Conservation (phyloP, 2,113 vertebrate genomes). For the Silurus asotus region DNA sequence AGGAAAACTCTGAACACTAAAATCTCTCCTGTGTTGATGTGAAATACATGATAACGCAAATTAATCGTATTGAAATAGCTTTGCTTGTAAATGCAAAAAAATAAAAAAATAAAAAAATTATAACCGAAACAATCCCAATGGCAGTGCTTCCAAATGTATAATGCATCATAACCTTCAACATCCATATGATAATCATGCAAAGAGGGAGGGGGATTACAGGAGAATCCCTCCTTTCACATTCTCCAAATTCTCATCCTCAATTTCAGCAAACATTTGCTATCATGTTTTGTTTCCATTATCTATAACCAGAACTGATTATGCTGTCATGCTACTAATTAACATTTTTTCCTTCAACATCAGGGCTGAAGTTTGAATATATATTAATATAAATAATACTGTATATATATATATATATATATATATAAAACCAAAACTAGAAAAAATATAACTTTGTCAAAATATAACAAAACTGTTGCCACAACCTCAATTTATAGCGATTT, state of each 20-base stretch:
- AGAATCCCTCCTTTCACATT: not conserved
- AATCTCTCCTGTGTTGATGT: not conserved
- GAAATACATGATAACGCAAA: not conserved
- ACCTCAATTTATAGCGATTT: not conserved
- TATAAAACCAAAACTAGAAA: too few species aligned
- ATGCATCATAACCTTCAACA: not conserved
- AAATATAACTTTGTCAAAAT: not conserved
- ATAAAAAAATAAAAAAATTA: too few species aligned
- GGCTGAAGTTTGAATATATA: not conserved
- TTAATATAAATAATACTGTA: too few species aligned
- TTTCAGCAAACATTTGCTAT: not conserved
- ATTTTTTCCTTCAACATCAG: not conserved
- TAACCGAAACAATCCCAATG: not conserved
- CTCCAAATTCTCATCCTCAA: not conserved
- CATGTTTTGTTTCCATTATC: not conserved
- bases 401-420: too few species aligned
- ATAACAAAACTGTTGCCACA: constrained; percentile 8
- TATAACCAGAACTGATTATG: not conserved
- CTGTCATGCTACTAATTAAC: constrained; percentile 9
- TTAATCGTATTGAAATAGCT: not conserved
- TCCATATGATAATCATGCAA: not conserved
- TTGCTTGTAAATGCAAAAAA: not conserved
- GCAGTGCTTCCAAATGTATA: not conserved
- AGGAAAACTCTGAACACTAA: not conserved
- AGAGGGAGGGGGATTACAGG: not conserved